Evolutionary conservation across 1,140 invertebrate species (phyloP).

Genomic region (Pachyrhynchus sulphureomaculatus): DNA sequence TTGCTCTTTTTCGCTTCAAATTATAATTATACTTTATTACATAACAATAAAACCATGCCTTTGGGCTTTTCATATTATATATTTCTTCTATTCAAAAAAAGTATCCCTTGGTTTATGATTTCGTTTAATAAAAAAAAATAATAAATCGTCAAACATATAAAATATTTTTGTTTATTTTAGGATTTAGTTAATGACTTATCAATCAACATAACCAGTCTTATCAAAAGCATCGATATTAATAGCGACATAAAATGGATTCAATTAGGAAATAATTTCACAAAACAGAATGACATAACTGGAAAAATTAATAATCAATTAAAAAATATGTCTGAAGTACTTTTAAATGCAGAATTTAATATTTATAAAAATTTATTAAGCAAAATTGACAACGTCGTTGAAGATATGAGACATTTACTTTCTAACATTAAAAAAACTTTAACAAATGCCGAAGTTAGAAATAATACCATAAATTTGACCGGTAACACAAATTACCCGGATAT

Average conservation of each 20-base stretch:
- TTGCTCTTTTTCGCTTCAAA: too few species aligned
- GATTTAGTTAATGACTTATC: neutral
- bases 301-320: neutral
- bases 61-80: too few species aligned
- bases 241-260: neutral
- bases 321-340: neutral
- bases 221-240: neutral
- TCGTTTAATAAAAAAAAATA: neutral
- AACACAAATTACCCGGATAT: neutral
- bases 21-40: too few species aligned
- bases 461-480: neutral
- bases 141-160: neutral
- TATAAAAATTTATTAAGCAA: neutral
- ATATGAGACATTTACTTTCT: neutral
- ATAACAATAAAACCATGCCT: too few species aligned
- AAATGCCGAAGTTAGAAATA: neutral
- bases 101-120: too few species aligned
- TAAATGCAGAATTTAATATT: neutral
- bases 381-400: neutral
- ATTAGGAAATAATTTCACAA: neutral
- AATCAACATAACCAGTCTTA: neutral
- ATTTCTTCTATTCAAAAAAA: too few species aligned
- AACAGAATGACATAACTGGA: neutral
- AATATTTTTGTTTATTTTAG: neutral
- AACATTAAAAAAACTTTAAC: neutral